Percentiles rank a stretch among this genome's conserved stretches.
phyloP scores from a whole-genome alignment of 2,888 invertebrate species.

The Nemapogon koenigi region DNA sequence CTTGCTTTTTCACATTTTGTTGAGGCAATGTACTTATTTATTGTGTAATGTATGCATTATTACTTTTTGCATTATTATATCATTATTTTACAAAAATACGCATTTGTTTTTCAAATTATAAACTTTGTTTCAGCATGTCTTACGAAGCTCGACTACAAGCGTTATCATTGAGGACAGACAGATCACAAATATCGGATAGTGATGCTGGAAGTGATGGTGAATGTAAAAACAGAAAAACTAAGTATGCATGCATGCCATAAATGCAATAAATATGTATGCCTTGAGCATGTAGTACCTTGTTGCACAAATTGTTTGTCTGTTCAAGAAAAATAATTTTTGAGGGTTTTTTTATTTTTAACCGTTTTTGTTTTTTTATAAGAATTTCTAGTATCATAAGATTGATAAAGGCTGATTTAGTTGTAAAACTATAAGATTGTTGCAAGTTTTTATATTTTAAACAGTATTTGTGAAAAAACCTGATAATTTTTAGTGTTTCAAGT shows the following conservation, averaged over 20 bases:
- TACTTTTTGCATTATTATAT: neutral
- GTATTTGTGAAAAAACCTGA: neutral
- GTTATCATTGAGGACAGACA: constrained; percentile 11
- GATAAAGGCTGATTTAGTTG: too few species aligned
- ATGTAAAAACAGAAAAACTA: too few species aligned
- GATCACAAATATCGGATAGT: neutral
- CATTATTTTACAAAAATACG: neutral
- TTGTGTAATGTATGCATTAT: neutral
- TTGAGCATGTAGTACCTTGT: neutral
- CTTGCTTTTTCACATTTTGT: neutral
- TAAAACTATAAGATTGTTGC: constrained; percentile 1
- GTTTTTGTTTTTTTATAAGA: neutral
- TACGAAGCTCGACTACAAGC: too few species aligned
- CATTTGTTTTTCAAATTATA: too few species aligned
- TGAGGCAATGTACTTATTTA: neutral
- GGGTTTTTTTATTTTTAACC: neutral
- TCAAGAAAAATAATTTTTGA: neutral
- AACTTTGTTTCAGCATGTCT: too few species aligned
- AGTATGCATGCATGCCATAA: too few species aligned
- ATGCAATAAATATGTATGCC: neutral
- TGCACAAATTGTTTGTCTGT: neutral
- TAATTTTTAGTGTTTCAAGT: constrained; percentile 3
- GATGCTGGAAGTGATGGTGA: too few species aligned
- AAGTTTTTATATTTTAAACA: neutral
- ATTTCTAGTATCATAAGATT: too few species aligned